Evolutionary conservation across 2,113 vertebrate genomes (phyloP).

Genomic region (Indicator indicator): DNA sequence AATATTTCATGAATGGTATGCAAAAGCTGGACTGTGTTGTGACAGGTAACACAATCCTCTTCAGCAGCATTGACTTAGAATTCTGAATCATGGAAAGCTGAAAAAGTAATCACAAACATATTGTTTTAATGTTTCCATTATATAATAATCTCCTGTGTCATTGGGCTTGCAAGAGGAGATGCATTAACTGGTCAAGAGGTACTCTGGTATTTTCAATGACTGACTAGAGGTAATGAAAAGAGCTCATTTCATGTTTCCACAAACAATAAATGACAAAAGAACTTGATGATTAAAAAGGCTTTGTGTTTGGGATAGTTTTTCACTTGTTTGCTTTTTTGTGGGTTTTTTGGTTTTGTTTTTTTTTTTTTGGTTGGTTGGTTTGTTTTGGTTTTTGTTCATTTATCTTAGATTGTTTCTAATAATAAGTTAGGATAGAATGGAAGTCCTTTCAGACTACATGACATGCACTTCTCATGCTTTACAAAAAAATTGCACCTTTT

Average conservation of each 20-base stretch:
- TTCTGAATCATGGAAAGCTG: not conserved
- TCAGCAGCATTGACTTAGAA: not conserved
- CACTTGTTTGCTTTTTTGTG: not conserved
- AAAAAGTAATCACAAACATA: not conserved
- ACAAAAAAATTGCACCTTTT: not conserved
- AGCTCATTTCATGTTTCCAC: not conserved
- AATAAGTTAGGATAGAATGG: not conserved
- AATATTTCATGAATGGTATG: conserved; percentile 23
- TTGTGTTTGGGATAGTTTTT: fast-evolving
- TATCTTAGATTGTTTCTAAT: not conserved
- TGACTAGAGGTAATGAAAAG: not conserved
- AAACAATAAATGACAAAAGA: not conserved
- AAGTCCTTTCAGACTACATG: not conserved
- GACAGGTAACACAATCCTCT: not conserved
- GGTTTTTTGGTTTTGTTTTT: not conserved
- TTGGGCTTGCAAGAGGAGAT: not conserved
- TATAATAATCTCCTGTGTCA: not conserved
- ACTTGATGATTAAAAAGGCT: not conserved
- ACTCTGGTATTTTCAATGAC: not conserved
- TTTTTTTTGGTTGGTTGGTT: not conserved
- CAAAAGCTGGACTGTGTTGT: not conserved
- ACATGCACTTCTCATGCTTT: not conserved
- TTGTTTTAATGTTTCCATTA: not conserved
- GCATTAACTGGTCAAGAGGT: not conserved
- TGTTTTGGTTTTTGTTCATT: not conserved